These are phyloP conservation scores for Phalacrocorax aristotelis DNA, from an alignment of 2,113 vertebrate genomes.

Conservation along the genomic window DNA sequence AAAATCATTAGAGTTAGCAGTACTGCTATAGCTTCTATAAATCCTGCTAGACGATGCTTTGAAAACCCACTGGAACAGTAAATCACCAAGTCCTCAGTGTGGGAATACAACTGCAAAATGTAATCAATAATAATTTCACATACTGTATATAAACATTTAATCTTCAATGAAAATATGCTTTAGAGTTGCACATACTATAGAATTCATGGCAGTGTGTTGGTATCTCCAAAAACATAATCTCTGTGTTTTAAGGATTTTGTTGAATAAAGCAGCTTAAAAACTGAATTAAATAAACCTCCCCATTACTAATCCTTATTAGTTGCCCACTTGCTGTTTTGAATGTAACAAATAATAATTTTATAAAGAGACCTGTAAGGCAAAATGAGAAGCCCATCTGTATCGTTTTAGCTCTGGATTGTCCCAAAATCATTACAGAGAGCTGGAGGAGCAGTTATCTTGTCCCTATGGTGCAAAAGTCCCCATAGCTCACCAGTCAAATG, in stretches of 20 bases:
- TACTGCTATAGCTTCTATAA: neutral
- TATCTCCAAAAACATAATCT: constrained; percentile 62
- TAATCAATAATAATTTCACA: constrained; percentile 38
- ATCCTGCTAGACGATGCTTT: neutral
- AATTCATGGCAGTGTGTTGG: constrained; percentile 6
- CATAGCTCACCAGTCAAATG: neutral
- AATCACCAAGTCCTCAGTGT: neutral
- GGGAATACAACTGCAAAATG: neutral
- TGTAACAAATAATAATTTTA: constrained; percentile 30
- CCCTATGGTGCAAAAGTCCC: neutral
- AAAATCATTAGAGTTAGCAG: neutral
- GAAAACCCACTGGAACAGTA: neutral
- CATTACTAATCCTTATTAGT: constrained; percentile 69
- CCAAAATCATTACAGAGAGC: neutral
- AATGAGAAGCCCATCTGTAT: neutral
- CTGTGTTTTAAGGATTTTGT: constrained; percentile 64
- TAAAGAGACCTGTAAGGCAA: constrained; percentile 37
- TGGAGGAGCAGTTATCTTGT: neutral
- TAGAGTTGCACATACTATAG: neutral
- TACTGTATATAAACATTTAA: constrained; percentile 21
- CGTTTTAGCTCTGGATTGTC: neutral
- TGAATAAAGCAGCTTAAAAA: constrained; percentile 68
- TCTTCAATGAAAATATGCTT: constrained; percentile 48
- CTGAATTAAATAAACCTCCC: constrained; percentile 62
- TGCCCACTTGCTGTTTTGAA: constrained; percentile 63